phyloP scores from a whole-genome alignment of 2,797 vertebrate species.

The Ceryle rudis region DNA sequence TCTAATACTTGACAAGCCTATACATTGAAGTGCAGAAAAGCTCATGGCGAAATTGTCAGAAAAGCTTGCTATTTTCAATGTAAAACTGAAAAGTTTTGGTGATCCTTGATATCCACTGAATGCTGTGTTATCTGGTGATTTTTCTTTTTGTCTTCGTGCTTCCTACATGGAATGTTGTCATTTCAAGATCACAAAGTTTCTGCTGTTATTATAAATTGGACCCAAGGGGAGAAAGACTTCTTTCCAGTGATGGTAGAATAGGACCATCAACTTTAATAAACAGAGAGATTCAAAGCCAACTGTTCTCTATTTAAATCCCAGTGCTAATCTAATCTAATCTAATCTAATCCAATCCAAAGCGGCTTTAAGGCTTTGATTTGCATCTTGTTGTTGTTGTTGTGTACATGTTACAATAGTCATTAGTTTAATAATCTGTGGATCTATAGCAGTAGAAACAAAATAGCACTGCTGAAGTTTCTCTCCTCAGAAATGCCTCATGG shows the following conservation, averaged over 20 bases:
- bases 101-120: neutral
- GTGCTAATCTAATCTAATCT: conserved; percentile 26
- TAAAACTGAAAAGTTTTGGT: neutral
- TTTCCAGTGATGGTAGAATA: neutral
- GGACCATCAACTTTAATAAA: neutral
- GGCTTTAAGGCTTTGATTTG: neutral
- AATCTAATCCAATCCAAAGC: conserved; percentile 14
- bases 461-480: neutral
- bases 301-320: conserved; percentile 11
- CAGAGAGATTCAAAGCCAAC: neutral
- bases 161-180: neutral
- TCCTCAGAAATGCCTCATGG: neutral
- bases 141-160: neutral
- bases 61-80: neutral
- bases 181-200: neutral
- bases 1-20: neutral
- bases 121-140: neutral
- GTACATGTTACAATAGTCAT: conserved; percentile 9
- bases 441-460: neutral
- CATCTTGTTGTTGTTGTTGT: conserved; percentile 20
- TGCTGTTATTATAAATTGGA: neutral
- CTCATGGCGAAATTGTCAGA: neutral
- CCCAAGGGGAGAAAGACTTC: neutral
- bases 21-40: neutral
- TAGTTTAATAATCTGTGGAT: neutral